Conservation (phyloP, 2,113 vertebrate species). For the Spea multiplicata region DNA sequence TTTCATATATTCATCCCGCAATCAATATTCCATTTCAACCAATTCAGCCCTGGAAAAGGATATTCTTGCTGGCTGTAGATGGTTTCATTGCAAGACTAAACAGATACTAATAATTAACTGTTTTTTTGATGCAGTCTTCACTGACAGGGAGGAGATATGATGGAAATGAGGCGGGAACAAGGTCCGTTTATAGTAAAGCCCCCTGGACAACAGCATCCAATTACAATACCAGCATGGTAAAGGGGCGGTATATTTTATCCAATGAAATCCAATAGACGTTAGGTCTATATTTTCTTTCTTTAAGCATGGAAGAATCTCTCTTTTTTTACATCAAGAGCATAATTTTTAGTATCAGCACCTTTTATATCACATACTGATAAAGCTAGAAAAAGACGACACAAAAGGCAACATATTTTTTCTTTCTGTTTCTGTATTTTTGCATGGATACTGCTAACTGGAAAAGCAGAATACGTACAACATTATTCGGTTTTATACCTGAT, state of each 20-base stretch:
- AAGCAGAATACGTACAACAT: constrained; percentile 21
- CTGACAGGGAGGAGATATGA: constrained; percentile 33
- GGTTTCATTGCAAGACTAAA: constrained; percentile 24
- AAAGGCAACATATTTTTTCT: constrained; percentile 35
- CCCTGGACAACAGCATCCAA: constrained; percentile 22
- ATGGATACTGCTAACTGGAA: constrained; percentile 32
- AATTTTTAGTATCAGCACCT: constrained; percentile 40
- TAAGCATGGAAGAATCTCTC: constrained; percentile 35
- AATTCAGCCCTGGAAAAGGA: constrained; percentile 14
- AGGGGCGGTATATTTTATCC: constrained; percentile 28
- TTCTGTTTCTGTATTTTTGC: constrained; percentile 38
- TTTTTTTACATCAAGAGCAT: constrained; percentile 41
- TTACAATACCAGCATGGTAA: not conserved
- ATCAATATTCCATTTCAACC: constrained; percentile 35
- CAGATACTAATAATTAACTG: constrained; percentile 33
- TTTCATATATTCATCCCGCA: not conserved
- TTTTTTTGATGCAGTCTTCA: constrained; percentile 34
- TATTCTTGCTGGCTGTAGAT: constrained; percentile 14
- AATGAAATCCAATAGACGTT: constrained; percentile 41
- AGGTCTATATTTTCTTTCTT: constrained; percentile 34
- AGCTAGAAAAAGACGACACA: not conserved
- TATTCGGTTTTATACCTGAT: constrained; percentile 41
- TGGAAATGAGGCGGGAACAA: constrained; percentile 17
- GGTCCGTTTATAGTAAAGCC: constrained; percentile 12
- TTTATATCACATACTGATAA: constrained; percentile 23